Base-by-base conservation (phyloP, 1,140 invertebrate species). In the Globodera ellingtonae region DNA sequence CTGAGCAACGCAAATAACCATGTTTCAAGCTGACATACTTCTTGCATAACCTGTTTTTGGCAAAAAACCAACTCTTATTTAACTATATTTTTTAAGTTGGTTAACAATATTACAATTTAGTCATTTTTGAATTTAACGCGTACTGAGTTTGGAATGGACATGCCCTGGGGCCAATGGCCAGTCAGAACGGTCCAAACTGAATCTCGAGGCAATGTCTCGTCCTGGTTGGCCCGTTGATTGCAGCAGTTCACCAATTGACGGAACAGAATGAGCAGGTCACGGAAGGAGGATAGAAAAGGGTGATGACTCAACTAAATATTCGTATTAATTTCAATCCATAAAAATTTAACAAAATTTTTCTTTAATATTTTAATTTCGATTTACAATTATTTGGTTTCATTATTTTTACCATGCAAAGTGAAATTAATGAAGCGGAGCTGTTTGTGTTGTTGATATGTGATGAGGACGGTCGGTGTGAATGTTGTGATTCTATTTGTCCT, bases 221-320 rank as follows among this genome's bases (percentile, higher is more conserved):
- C 84, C 48, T 70, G 65, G 72, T 86, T 86, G 56, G 84, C 86
- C 94, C 96, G 79, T 24, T 75, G 70, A 73, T 91, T 98, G 95
- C 95, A 98, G 72, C 95, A 94, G 91, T 98, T 96, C 86, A 99
- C 97, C 78, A 99, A 91, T 88, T 94, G 94, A 90, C 96, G 95
- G 84, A 99, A 91, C 86, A 97, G 94, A 90, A 95, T 95, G 81
- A 99, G 92, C 91, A 96, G 97, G 91, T 98, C 95, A 79, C 97
- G 94, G 92, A 98, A 98, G 87, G 94, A 95, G 67, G 95, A 94
- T 90, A 99, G 97, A 91, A 99, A 98, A 59, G 97, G 96, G 92
- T 99, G 97, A 92, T 99, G 97, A 81, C 96, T 98, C 66, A 99
- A 92, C 75, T 84, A 99, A 93, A 91, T 50, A 73, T 69, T 59